Percentiles rank a stretch among this genome's conserved stretches.
Conservation (phyloP, 1,140 invertebrate species). For the Drosophila asahinai region DNA sequence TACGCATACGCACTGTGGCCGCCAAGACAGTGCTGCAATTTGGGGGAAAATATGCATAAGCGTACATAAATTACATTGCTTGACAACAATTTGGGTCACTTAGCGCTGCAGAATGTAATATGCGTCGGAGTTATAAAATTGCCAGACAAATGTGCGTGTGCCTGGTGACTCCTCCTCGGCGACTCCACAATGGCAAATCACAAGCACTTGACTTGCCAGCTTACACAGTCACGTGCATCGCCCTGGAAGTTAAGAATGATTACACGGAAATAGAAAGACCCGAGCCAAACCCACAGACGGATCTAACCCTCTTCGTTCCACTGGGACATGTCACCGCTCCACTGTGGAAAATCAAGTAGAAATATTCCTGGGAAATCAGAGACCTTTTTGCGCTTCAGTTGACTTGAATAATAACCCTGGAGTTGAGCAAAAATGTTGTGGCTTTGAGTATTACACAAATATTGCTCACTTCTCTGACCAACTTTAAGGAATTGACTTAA, state of each 20-base stretch:
- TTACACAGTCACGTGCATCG: conserved; percentile 41
- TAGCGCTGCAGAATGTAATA: conserved; percentile 73
- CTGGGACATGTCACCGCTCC: conserved; percentile 14
- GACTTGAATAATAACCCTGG: neutral
- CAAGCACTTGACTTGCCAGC: conserved; percentile 44
- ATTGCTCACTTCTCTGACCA: no score
- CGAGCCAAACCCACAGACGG: conserved; percentile 11
- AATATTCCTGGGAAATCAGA: neutral
- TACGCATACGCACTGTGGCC: conserved; percentile 67
- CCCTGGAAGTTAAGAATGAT: conserved; percentile 47
- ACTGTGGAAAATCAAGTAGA: conserved; percentile 11
- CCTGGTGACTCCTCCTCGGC: conserved; percentile 32
- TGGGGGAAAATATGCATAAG: conserved; percentile 10
- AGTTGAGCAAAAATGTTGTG: neutral
- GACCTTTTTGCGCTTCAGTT: neutral
- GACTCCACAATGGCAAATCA: conserved; percentile 67
- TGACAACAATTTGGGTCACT: conserved; percentile 74
- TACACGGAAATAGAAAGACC: conserved; percentile 44
- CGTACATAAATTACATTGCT: conserved; percentile 47
- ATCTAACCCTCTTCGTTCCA: neutral
- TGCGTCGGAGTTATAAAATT: conserved; percentile 70
- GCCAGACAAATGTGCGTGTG: conserved; percentile 58
- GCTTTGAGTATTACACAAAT: no score
- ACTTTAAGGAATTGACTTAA: no score
- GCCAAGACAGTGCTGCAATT: conserved; percentile 17